Evolutionary conservation across 2,113 vertebrate species (phyloP).

Genomic region (Hyperopisus bebe): DNA sequence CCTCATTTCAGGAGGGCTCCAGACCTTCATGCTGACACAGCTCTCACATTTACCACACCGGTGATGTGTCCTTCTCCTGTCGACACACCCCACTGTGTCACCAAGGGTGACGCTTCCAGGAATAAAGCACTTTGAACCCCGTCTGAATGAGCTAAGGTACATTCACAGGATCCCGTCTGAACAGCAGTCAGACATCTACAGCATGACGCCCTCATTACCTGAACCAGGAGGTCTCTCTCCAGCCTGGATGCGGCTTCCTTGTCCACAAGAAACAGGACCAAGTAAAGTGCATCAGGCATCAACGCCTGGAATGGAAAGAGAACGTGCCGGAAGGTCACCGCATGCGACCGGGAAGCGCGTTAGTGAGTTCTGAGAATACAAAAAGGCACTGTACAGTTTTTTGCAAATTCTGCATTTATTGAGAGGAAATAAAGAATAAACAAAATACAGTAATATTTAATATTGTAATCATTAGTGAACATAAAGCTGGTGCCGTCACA

Average conservation of each 20-base stretch:
- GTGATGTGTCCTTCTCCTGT: not conserved
- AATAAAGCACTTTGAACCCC: not conserved
- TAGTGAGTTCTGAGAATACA: not conserved
- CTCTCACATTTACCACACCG: not conserved
- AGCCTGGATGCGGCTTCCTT: slow-evolving; percentile 60
- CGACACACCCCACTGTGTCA: not conserved
- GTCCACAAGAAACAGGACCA: slow-evolving; percentile 62
- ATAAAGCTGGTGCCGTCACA: slow-evolving; percentile 21
- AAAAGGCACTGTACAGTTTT: not conserved
- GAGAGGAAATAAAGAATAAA: not conserved
- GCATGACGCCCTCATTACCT: slow-evolving; percentile 48
- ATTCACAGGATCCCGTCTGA: not conserved
- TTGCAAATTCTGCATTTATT: not conserved
- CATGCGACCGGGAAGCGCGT: not conserved
- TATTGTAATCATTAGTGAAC: not conserved
- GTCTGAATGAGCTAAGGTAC: not conserved
- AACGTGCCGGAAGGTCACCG: not conserved
- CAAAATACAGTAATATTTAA: not conserved
- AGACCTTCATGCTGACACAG: not conserved
- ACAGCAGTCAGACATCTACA: not conserved
- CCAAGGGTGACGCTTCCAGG: not conserved
- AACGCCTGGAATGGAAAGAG: slow-evolving; percentile 39
- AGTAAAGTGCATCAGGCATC: slow-evolving; percentile 65
- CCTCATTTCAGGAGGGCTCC: not conserved
- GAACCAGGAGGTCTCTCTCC: slow-evolving; percentile 57